Evolutionary conservation across 2,113 vertebrate genomes (phyloP), one percentile per base, ranked within the genome.

Genomic region (Nothobranchius furzeri): DNA sequence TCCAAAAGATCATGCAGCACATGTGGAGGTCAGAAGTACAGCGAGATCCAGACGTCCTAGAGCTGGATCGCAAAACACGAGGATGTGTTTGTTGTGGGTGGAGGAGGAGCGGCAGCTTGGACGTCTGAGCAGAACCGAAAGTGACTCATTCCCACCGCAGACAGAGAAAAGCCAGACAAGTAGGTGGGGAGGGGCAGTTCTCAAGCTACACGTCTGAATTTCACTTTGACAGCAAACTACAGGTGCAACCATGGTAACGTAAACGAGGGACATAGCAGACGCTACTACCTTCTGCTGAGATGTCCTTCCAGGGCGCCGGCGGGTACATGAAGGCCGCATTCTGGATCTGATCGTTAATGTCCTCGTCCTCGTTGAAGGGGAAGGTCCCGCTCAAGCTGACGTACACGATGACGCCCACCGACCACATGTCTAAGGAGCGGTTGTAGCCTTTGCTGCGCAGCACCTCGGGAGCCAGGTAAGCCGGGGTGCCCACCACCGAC

Each of bases 261-360:
- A 57, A 6, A 4, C 15, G 36, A 60, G 54, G 25, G 17, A 15
- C 20, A 47, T 20, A 46, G 12, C 20, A 53, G 20, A 53, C 60
- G 36, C 40, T 17, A 75, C 91, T 93, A 98, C 97, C 96, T 91
- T 98, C 96, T 51, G 93, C 75, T 47, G 97, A 99, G 75, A 98
- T 98, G 75, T 98, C 96, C 88, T 93, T 97, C 97, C 97, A 99
- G 51, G 96, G 97, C 45, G 94, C 93, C 51, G 96, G 94, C 13
- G 97, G 97, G 85, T 99, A 99, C 97, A 99, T 99, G 91, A 99
- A 99, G 2, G 95, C 97, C 70, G 97, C 97, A 6, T 99, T 99
- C 92, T 98, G 96, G 83, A 99, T 99, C 89, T 99, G 97, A 83
- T 99, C 97, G 9, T 97, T 98, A 78, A 99, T 99, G 86, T 99